Evolutionary conservation across 2,888 invertebrate species (phyloP), one percentile per base, ranked within the genome.

Genomic region (Pegoplata infirma): DNA sequence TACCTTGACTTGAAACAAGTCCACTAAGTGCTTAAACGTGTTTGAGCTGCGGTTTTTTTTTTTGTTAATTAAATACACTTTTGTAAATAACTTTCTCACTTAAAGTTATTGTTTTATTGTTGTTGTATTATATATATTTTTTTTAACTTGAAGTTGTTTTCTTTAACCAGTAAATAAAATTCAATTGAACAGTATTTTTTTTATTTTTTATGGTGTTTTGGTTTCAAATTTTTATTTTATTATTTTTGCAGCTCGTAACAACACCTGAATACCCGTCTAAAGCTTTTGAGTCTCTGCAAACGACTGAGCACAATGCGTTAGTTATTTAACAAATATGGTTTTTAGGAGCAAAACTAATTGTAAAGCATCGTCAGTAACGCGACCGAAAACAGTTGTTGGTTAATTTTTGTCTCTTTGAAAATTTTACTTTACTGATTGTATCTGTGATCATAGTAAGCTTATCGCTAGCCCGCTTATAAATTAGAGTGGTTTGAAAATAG

Each of bases 241-340:
- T 36, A 19, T 51, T 25, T 56, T 68, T 56, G 56, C 58, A 47
- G 61, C 46, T 75, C 47, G 21, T 61, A 32, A 8, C 8, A 40
- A 67, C 32, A 59, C 61, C 49, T 61, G n/a, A 63, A 66, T 56
- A 14, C 56, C 72, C 49, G 77, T 72, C 77, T 67, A 64, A 73
- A 80, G 63, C 81, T 64, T 67, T 67, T 68, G 79, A 82, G 81
- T 81, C 75, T 77, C 69, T 44, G 73, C 69, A 63, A 46, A 49
- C 69, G 75, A 82, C 81, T 82, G 66, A 77, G 51, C 53, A 21
- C 32, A 46, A 5, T 51, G 56, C 36, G 75, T 68, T 44, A 23
- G 66, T 58, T 61, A 16, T 53, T 67, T 7, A 5, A 53, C 44
- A 25, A 47, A 66, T 36, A 49, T 12, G 66, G 66, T 56, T 72